Evolutionary conservation across 2,797 vertebrate species (phyloP).

Genomic region (Sebastes vulpes): DNA sequence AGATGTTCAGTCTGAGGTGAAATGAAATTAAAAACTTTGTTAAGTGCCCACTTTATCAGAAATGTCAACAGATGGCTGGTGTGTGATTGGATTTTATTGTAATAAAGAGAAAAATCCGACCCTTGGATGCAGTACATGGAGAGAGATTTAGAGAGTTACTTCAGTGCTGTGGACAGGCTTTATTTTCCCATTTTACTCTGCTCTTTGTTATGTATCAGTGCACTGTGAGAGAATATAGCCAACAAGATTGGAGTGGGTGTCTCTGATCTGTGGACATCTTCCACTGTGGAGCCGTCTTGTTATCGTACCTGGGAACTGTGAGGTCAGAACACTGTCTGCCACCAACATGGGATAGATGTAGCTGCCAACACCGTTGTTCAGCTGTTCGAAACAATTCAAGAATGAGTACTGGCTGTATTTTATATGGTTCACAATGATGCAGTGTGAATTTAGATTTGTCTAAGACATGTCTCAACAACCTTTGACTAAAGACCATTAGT

Average conservation of each 20-base stretch:
- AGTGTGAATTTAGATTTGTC: background rate
- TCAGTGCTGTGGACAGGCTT: background rate
- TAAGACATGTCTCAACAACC: background rate
- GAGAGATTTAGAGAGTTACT: constrained; percentile 17
- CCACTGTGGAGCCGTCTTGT: constrained; percentile 18
- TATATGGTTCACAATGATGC: background rate
- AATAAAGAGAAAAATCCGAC: constrained; percentile 22
- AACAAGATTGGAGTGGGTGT: constrained; percentile 14
- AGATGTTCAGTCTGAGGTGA: constrained; percentile 9
- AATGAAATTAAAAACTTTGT: constrained; percentile 21
- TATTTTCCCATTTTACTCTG: constrained; percentile 4
- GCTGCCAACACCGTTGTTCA: background rate
- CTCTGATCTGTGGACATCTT: constrained; percentile 34
- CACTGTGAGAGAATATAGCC: constrained; percentile 11
- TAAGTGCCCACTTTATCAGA: constrained; percentile 17
- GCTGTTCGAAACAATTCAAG: constrained; percentile 4
- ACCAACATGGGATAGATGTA: background rate
- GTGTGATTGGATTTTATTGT: constrained; percentile 26
- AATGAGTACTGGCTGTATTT: background rate
- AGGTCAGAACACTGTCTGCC: background rate
- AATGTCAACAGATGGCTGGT: constrained; percentile 16
- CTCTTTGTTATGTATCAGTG: constrained; percentile 21
- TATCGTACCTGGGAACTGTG: background rate
- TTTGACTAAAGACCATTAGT: background rate
- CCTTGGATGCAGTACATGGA: background rate